Evolutionary conservation across 2,113 vertebrate genomes (phyloP).

Genomic region (Protobothrops mucrosquamatus): DNA sequence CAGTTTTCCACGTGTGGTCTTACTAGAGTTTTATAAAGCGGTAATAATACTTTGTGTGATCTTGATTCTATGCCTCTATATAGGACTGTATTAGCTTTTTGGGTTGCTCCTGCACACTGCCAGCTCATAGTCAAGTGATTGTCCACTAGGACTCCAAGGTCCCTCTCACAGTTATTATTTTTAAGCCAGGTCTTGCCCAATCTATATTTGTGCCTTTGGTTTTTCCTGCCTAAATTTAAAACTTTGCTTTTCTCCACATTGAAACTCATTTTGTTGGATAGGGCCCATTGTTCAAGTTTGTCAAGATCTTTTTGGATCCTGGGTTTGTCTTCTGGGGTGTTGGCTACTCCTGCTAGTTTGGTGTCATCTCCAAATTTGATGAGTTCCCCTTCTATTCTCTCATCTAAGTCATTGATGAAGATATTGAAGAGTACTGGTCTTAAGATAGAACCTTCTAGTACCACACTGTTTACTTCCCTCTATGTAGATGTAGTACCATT

Average conservation of each 20-base stretch:
- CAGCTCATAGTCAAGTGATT: no score
- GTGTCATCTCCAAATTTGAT: neutral
- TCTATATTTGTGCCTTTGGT: neutral
- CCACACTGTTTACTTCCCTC: neutral
- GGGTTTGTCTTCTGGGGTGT: neutral
- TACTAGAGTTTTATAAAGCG: neutral
- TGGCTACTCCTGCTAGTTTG: neutral
- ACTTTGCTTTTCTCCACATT: neutral
- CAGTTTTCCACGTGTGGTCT: neutral
- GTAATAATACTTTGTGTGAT: no score
- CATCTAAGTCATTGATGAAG: neutral
- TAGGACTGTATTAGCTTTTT: no score
- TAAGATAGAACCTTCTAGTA: neutral
- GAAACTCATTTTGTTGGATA: neutral
- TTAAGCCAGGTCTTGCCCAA: no score
- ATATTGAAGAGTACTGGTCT: neutral
- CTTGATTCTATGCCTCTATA: no score
- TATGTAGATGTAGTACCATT: no score
- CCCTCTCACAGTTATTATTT: no score
- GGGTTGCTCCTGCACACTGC: no score
- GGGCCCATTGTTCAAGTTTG: neutral
- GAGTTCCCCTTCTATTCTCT: neutral
- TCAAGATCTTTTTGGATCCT: neutral
- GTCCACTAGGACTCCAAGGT: no score
- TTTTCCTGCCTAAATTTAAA: neutral